Conservation (phyloP, 2,888 invertebrate genomes). For the Chymomyza amoena region DNA sequence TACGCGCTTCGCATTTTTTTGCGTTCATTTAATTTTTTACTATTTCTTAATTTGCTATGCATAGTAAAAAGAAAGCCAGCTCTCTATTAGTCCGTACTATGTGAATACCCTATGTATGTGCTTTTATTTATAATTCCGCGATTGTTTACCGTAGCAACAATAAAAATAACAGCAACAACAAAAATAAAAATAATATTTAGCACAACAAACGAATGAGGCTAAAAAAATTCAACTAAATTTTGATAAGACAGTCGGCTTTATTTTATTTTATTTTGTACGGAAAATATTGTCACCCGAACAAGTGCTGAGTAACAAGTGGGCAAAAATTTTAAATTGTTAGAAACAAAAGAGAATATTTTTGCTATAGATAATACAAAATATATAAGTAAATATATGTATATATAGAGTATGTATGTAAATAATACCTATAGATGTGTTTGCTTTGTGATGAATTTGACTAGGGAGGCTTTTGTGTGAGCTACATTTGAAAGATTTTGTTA, state of each 20-base stretch:
- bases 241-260: conserved; percentile 41
- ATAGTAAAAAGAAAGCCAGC: conserved; percentile 21
- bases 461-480: conserved; percentile 16
- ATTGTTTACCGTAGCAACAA: conserved; percentile 55
- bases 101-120: conserved; percentile 1
- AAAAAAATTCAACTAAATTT: conserved; percentile 36
- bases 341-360: conserved; percentile 22
- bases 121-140: conserved; percentile 53
- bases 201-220: conserved; percentile 22
- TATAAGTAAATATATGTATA: no score
- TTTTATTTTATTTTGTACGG: conserved; percentile 14
- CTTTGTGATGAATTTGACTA: background rate
- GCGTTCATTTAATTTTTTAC: background rate
- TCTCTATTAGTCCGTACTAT: conserved; percentile 24
- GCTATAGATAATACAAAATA: conserved; percentile 34
- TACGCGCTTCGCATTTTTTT: background rate
- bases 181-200: conserved; percentile 26
- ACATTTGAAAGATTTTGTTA: background rate
- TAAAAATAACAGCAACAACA: conserved; percentile 22
- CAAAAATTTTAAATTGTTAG: conserved; percentile 20
- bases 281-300: background rate
- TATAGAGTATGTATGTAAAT: background rate
- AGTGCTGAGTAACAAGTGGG: conserved; percentile 32
- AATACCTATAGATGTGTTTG: no score
- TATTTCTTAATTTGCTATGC: background rate